A percentile compares a stretch with the other conserved stretches of the same genome.
Evolutionary conservation across 2,888 invertebrate species (phyloP).

Genomic region (Stegophylla sp.): DNA sequence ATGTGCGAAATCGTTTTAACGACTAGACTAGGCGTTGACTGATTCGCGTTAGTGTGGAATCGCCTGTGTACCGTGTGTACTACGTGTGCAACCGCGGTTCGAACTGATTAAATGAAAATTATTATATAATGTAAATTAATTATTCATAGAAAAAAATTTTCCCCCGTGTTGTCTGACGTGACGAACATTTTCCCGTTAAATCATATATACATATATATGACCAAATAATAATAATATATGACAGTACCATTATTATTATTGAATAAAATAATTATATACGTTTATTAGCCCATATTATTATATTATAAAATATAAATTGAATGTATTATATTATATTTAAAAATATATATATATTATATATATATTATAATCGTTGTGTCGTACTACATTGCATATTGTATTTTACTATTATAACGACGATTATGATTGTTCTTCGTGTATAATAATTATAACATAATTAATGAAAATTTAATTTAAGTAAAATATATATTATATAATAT

Average conservation of each 20-base stretch:
- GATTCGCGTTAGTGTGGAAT: neutral
- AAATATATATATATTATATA: neutral
- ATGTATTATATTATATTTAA: neutral
- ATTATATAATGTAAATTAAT: neutral
- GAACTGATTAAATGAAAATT: constrained; percentile 2
- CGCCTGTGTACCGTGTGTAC: neutral
- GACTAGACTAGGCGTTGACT: neutral
- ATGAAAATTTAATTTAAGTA: constrained; percentile 29
- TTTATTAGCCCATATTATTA: neutral
- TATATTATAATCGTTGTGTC: neutral
- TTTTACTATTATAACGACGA: constrained; percentile 25
- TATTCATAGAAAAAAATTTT: neutral
- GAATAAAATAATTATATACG: neutral
- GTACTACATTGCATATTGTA: constrained; percentile 26
- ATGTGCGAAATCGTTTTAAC: too few relatives aligned
- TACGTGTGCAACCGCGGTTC: neutral
- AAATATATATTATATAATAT: constrained; percentile 18
- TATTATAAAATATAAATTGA: neutral
- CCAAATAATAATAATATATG: neutral
- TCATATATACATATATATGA: neutral
- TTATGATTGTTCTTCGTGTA: neutral
- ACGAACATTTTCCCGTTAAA: neutral
- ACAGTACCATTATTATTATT: neutral
- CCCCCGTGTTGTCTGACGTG: neutral
- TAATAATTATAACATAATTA: neutral